Conservation (phyloP, 2,113 vertebrate genomes). For the Prionailurus bengalensis region DNA sequence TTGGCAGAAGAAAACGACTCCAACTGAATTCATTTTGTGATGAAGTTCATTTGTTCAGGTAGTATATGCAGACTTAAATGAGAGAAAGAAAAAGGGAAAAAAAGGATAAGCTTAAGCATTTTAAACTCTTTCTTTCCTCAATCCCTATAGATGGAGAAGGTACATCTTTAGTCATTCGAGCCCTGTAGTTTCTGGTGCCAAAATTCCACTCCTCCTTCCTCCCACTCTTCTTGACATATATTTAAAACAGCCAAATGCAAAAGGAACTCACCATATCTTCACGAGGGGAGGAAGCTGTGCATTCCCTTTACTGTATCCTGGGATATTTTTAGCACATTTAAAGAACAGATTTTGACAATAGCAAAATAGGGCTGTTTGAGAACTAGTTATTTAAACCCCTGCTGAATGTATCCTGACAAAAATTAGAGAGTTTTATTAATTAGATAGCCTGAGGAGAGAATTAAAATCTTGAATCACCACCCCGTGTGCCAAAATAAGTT, state of each 20-base stretch:
- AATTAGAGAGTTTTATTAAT: slow-evolving; percentile 84
- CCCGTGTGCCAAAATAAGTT: slow-evolving; percentile 81
- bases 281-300: slow-evolving; percentile 49
- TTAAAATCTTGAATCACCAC: slow-evolving; percentile 80
- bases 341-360: slow-evolving; percentile 82
- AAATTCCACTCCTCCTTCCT: slow-evolving; percentile 10
- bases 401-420: slow-evolving; percentile 82
- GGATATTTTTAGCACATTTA: slow-evolving; percentile 83
- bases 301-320: slow-evolving; percentile 79
- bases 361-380: slow-evolving; percentile 77
- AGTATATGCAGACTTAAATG: not conserved
- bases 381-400: slow-evolving; percentile 81
- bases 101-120: not conserved
- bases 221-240: slow-evolving; percentile 34
- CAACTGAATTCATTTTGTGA: not conserved
- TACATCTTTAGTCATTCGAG: slow-evolving; percentile 34
- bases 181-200: not conserved
- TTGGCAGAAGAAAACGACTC: slow-evolving; percentile 5
- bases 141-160: not conserved
- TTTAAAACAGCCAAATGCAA: slow-evolving; percentile 64
- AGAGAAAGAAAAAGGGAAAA: not conserved
- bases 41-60: slow-evolving; percentile 41
- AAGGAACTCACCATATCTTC: slow-evolving; percentile 56
- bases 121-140: not conserved
- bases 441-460: slow-evolving; percentile 81